Evolutionary conservation across 2,797 vertebrate genomes (phyloP), one percentile per base, ranked within the genome.

Genomic region (Crocodylus rhombifer): DNA sequence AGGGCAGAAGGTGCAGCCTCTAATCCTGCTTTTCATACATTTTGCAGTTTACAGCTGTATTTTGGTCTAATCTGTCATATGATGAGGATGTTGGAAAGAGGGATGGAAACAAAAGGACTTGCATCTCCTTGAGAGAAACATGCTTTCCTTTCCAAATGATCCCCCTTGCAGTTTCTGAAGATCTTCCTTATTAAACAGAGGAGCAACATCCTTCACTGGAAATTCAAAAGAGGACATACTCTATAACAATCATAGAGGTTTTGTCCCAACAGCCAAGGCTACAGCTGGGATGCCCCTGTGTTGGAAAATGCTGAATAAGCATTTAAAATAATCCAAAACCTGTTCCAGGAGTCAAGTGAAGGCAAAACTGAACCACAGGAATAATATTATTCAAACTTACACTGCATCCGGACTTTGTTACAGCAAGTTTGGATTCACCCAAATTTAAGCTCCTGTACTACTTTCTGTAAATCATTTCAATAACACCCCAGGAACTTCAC

Each of bases 11-110:
- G 81, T 78, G 80, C 58, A 21, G 20, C 61, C 33, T 65, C 55
- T 55, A 79, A 28, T 86, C 93, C 88, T 92, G 81, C 71, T 95
- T 94, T 62, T 86, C 92, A 84, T 87, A 60, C 42, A 26, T 1
- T 0, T 11, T 7, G 14, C 9, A 21, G 10, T 0, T 89, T 11
- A 0, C 0, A n/a, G 25, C 55, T 4, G 36, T 67, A 20, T 73
- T 93, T 91, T 92, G 82, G 76, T 4, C 17, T 79, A 64, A 77
- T 85, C 57, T 6, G 42, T 51, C 71, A 11, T 3, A 7, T 62
- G 26, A 58, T 14, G 10, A 30, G n/a, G 18, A 79, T 57, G 51
- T 51, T 58, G 28, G 58, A 64, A 89, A 33, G 65, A 87, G 83
- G 85, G 84, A 94, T 94, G 95, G 84, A 30, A 9, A 75, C 82